Percentiles rank a stretch among this genome's conserved stretches.
Evolutionary conservation across 2,797 vertebrate genomes (phyloP).

Genomic region (Hypotaenidia philippensis): DNA sequence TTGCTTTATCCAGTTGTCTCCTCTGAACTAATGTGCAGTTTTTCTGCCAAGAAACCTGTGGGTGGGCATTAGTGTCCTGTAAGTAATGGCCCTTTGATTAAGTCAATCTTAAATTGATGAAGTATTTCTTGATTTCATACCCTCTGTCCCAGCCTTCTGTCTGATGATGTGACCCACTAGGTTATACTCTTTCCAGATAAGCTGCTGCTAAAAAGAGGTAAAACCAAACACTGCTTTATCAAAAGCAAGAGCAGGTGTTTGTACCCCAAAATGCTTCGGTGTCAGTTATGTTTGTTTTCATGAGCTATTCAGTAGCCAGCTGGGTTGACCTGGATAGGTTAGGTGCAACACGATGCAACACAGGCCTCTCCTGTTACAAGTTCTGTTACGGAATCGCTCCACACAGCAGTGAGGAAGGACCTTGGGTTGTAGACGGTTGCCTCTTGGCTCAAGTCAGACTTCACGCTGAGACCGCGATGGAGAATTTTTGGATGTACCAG

Average conservation of each 20-base stretch:
- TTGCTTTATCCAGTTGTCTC: not conserved
- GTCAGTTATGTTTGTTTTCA: not conserved
- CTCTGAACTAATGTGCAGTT: not conserved
- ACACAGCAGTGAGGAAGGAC: constrained; percentile 1
- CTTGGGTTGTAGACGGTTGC: not conserved
- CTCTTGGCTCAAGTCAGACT: not conserved
- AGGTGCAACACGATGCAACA: not conserved
- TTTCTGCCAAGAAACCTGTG: not conserved
- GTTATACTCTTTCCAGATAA: constrained; percentile 12
- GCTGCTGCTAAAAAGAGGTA: not conserved
- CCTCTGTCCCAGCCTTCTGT: not conserved
- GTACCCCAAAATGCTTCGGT: not conserved
- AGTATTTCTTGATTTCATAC: not conserved
- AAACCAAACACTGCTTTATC: not conserved
- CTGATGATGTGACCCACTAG: not conserved
- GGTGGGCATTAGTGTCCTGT: not conserved
- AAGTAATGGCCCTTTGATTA: not conserved
- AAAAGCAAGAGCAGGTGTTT: not conserved
- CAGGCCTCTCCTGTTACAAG: constrained; percentile 65
- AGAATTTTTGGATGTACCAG: constrained; percentile 89
- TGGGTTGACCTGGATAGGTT: constrained; percentile 11
- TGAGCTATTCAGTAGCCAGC: not conserved
- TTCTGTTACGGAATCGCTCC: constrained; percentile 60
- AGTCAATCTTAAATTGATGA: not conserved
- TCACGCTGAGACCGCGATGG: constrained; percentile 74